Base-by-base conservation (phyloP, 1,140 invertebrate species). In the Cecropterus lyciades region DNA sequence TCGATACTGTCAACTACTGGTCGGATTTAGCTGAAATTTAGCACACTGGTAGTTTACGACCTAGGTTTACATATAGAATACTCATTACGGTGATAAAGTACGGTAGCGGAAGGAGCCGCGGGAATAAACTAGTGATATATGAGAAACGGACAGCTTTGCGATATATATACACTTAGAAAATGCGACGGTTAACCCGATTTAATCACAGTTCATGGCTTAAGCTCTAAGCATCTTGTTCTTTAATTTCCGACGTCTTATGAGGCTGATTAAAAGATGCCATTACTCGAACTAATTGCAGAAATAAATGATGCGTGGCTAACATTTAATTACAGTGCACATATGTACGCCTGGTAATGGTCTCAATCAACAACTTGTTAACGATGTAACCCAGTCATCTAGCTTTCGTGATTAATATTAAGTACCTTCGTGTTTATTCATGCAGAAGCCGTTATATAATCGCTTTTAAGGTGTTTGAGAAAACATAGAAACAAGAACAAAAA, bases 261-360 rank as follows among this genome's bases (percentile, higher is more conserved):
- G 51, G n/a, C n/a, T 48, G 45, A 59, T 59, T 59, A 48, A 57
- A 59, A 46, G 43, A 33, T 59, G 14, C 24, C 43, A 59, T 59
- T 16, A 59, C 10, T 48, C 24, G 10, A 33, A 13, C 43, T 59
- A 59, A 59, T 59, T 59, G 42, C 43, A 17, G n/a, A 30, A 59
- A n/a, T 59, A 59, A 30, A 59, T 59, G 56, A 45, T 46, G 10
- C 42, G 24, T 59, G 42, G 15, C 56, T 27, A 48, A 46, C 24
- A 59, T 59, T 59, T 46, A 59, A 59, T 59, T 59, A 59, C 43
- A 13, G 9, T 59, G 42, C 42, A 59, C 42, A 30, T 30, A 46
- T 59, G 15, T 30, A 43, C 14, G 13, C 11, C 6, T 15, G 5
- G 17, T 57, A 57, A 57, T 57, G 40, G 20, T 43, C 20, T 5